phyloP scores from a whole-genome alignment of 2,113 vertebrate species.

The Rhineura floridana region DNA sequence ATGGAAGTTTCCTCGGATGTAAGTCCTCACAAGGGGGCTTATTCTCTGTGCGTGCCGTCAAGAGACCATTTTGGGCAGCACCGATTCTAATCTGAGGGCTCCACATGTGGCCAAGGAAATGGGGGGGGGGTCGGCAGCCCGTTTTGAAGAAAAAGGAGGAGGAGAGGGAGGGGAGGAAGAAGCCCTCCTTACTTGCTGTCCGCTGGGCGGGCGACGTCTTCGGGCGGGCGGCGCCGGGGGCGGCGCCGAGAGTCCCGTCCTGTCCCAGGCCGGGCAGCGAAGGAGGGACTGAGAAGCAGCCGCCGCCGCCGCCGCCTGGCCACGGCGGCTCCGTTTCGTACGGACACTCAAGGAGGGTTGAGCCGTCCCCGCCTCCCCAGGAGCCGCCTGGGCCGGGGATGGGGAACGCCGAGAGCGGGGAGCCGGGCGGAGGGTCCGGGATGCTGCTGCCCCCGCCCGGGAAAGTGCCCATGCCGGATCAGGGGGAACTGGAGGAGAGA shows the following conservation, averaged over 20 bases:
- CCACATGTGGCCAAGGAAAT: neutral
- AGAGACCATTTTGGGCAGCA: too few relatives aligned
- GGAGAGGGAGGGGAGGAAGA: neutral
- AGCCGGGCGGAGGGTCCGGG: slow-evolving; percentile 82
- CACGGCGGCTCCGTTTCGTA: slow-evolving; percentile 16
- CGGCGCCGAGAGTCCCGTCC: neutral
- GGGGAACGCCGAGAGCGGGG: slow-evolving; percentile 93
- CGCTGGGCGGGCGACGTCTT: slow-evolving; percentile 1
- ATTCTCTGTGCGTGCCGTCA: neutral
- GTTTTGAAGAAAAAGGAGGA: neutral
- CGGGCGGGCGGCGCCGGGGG: slow-evolving; percentile 21
- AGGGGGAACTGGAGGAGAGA: slow-evolving; percentile 92
- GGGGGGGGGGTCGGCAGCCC: neutral
- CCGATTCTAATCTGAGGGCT: neutral
- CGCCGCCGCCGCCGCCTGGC: slow-evolving; percentile 34
- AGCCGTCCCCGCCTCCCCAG: slow-evolving; percentile 58
- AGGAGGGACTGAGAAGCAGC: neutral
- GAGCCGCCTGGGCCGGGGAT: slow-evolving; percentile 75
- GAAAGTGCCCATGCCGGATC: slow-evolving; percentile 96
- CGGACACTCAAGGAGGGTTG: slow-evolving; percentile 52
- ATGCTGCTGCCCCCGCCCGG: slow-evolving; percentile 81
- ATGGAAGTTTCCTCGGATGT: neutral
- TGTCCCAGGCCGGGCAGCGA: slow-evolving; percentile 26
- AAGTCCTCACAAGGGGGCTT: neutral
- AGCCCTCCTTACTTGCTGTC: neutral